Conservation (phyloP, 92 coral and sea anemone genomes). For the Phenganax subtilis region DNA sequence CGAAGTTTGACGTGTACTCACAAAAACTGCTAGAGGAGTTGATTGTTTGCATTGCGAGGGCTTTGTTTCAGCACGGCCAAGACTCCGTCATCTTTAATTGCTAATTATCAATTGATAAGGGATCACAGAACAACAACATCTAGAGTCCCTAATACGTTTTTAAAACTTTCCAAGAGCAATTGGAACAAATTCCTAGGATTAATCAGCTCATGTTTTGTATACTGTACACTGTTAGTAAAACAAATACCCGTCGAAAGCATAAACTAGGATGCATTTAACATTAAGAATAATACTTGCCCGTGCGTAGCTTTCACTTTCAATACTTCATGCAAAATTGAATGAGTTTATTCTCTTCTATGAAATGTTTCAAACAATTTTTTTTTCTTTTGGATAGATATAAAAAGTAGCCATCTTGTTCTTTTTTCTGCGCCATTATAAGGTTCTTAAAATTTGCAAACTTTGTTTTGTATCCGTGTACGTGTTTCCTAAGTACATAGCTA, state of each 20-base stretch:
- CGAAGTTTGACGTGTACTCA: constrained; percentile 38
- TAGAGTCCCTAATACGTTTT: constrained; percentile 46
- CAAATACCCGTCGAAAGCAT: constrained; percentile 4
- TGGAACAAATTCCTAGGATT: constrained; percentile 35
- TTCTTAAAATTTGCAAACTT: no score
- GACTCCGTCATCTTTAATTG: constrained; percentile 68
- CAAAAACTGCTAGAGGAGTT: constrained; percentile 34
- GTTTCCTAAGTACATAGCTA: no score
- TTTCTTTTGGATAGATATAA: no score
- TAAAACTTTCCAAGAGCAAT: constrained; percentile 38
- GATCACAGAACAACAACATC: constrained; percentile 72
- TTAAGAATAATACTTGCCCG: not conserved
- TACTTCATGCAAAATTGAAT: no score
- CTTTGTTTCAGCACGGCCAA: constrained; percentile 41
- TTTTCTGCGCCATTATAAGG: no score
- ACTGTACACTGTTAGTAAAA: constrained; percentile 18
- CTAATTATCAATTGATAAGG: constrained; percentile 89
- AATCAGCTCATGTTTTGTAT: constrained; percentile 31
- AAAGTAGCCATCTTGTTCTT: no score
- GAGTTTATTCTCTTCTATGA: no score
- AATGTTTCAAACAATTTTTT: no score
- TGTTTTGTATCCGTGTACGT: no score
- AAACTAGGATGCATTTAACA: not conserved
- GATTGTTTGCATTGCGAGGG: constrained; percentile 43
- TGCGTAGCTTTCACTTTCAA: no score